phyloP scores from a whole-genome alignment of 2,113 vertebrate species.

The Alouatta palliata region DNA sequence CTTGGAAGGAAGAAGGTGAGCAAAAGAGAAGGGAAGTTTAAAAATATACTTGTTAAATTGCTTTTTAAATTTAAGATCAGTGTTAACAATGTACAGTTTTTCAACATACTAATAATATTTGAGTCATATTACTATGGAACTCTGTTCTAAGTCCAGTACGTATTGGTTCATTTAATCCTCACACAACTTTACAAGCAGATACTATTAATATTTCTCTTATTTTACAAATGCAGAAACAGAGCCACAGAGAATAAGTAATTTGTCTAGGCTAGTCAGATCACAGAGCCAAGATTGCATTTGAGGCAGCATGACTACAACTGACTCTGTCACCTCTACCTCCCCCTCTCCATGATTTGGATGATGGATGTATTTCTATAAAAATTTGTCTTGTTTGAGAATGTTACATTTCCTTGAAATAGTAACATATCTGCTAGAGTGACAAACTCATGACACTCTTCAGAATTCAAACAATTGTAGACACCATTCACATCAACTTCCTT shows the following conservation, averaged over 20 bases:
- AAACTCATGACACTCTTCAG: slow-evolving; percentile 1
- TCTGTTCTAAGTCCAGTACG: not conserved
- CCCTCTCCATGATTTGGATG: slow-evolving; percentile 34
- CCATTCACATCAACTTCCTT: not conserved
- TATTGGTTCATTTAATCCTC: slow-evolving; percentile 33
- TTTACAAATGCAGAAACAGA: slow-evolving; percentile 45
- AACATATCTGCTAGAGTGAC: not conserved
- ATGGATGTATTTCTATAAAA: slow-evolving; percentile 41
- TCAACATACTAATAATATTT: slow-evolving; percentile 22
- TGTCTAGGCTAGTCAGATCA: slow-evolving; percentile 48
- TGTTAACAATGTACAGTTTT: not conserved
- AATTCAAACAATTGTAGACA: not conserved
- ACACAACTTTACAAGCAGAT: not conserved
- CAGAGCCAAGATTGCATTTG: slow-evolving; percentile 45
- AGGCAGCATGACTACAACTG: slow-evolving; percentile 17
- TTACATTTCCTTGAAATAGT: not conserved
- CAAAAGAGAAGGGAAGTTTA: slow-evolving; percentile 35
- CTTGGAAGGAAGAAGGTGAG: not conserved
- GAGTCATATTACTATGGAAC: not conserved
- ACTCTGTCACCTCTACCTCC: not conserved
- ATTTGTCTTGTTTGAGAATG: slow-evolving; percentile 47
- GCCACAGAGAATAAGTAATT: slow-evolving; percentile 42
- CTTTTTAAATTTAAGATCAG: slow-evolving; percentile 38
- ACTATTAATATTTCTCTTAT: slow-evolving; percentile 1
- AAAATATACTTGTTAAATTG: not conserved